Conservation (phyloP, 2,113 vertebrate genomes). For the Oreocharis arfaki region DNA sequence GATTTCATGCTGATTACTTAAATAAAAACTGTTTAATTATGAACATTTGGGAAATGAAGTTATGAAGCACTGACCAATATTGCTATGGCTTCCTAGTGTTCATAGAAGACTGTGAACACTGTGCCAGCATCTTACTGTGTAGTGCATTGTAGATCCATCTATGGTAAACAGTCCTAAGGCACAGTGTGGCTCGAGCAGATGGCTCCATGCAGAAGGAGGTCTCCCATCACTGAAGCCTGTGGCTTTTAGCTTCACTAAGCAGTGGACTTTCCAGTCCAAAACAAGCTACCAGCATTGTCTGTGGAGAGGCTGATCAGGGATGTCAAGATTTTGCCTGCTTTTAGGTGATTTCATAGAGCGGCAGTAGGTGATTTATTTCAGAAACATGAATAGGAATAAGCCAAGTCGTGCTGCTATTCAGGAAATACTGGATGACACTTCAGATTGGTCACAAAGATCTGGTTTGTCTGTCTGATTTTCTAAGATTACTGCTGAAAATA, state of each 20-base stretch:
- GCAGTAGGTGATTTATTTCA: neutral
- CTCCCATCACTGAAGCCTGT: neutral
- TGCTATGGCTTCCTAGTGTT: slow-evolving; percentile 72
- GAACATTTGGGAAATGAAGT: slow-evolving; percentile 90
- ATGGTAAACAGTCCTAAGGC: slow-evolving; percentile 15
- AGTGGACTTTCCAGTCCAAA: neutral
- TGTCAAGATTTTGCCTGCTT: neutral
- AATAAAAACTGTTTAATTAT: slow-evolving; percentile 94
- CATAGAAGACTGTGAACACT: slow-evolving; percentile 74
- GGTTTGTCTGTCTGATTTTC: neutral
- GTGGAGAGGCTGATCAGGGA: neutral
- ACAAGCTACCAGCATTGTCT: neutral
- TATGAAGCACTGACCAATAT: slow-evolving; percentile 78
- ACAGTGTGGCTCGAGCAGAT: neutral
- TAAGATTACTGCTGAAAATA: neutral
- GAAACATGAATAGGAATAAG: neutral
- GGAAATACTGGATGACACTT: neutral
- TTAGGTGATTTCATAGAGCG: neutral
- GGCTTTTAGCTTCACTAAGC: neutral
- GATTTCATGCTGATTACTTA: slow-evolving; percentile 89
- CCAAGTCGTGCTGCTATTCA: neutral
- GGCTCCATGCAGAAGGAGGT: slow-evolving; percentile 5
- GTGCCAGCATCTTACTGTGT: slow-evolving; percentile 72
- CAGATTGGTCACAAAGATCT: neutral
- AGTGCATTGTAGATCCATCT: slow-evolving; percentile 57